Conservation (phyloP, 2,888 invertebrate genomes). For the Tricholauxania praeusta region DNA sequence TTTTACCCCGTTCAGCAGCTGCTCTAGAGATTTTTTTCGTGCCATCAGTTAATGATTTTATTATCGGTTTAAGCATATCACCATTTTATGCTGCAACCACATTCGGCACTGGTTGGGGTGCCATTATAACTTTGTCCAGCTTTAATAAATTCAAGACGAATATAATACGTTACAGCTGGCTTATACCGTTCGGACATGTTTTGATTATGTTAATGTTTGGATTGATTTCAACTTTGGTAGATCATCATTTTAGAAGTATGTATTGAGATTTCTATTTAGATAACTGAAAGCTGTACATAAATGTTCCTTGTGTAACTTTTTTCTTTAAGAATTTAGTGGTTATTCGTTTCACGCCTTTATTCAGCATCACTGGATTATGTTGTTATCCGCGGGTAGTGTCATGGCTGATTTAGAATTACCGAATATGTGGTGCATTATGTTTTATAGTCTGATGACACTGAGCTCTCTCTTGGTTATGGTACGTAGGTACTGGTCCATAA, state of each 20-base stretch:
- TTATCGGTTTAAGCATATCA: conserved; percentile 27
- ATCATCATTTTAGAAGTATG: conserved; percentile 67
- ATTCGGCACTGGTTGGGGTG: conserved; percentile 87
- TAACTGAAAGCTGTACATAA: not conserved
- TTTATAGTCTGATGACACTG: conserved; percentile 81
- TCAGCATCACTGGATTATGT: conserved; percentile 40
- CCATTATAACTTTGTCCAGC: conserved; percentile 83
- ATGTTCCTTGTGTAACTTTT: not conserved
- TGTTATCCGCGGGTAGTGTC: conserved; percentile 38
- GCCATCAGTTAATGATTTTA: conserved; percentile 23
- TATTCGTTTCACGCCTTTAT: not conserved
- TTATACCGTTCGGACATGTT: conserved; percentile 54
- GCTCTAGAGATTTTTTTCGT: conserved; percentile 43
- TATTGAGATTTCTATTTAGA: not conserved
- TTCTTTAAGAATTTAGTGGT: not conserved
- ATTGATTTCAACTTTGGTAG: conserved; percentile 77
- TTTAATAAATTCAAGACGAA: conserved; percentile 82
- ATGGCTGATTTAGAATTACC: conserved; percentile 64
- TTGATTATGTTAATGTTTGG: conserved; percentile 68
- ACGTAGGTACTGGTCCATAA: conserved; percentile 63
- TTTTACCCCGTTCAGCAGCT: conserved; percentile 51
- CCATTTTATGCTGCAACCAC: conserved; percentile 73
- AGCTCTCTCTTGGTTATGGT: conserved; percentile 80
- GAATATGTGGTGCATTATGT: conserved; percentile 78
- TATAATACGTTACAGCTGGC: conserved; percentile 69